phyloP scores from a whole-genome alignment of 2,797 vertebrate genomes.

The Melanotaenia maccullochi region DNA sequence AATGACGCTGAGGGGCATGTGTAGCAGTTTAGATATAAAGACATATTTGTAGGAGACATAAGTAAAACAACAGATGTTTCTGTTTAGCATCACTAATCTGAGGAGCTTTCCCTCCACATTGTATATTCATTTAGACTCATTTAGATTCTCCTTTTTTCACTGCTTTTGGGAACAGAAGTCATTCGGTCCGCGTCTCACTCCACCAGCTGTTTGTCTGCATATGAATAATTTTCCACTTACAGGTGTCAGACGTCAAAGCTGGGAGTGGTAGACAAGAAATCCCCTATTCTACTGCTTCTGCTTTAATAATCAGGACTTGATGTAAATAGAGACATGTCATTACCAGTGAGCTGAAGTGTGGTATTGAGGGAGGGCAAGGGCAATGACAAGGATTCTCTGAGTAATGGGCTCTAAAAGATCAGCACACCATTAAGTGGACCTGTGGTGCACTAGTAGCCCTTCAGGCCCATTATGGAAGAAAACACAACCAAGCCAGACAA shows the following conservation, averaged over 20 bases:
- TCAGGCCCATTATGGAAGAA: slow-evolving; percentile 65
- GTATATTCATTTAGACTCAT: neutral
- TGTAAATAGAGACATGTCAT: slow-evolving; percentile 79
- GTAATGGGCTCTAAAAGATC: slow-evolving; percentile 77
- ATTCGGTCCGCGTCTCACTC: neutral
- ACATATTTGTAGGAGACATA: neutral
- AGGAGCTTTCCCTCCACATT: neutral
- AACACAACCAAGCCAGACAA: slow-evolving; percentile 58
- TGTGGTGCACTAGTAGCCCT: slow-evolving; percentile 49
- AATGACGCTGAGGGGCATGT: no score
- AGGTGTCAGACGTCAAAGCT: slow-evolving; percentile 69
- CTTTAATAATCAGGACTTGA: slow-evolving; percentile 72
- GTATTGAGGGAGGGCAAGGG: slow-evolving; percentile 61
- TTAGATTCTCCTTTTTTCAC: neutral
- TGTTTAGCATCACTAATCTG: neutral
- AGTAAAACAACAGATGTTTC: neutral
- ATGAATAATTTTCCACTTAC: slow-evolving; percentile 53
- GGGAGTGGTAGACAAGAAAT: slow-evolving; percentile 52
- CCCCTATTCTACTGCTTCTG: slow-evolving; percentile 47
- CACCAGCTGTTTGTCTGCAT: slow-evolving; percentile 6
- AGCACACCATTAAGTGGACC: slow-evolving; percentile 63
- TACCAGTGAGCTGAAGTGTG: slow-evolving; percentile 64
- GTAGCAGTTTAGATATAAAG: neutral
- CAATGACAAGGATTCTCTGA: slow-evolving; percentile 75
- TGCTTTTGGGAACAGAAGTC: neutral